A percentile compares a stretch with the other conserved stretches of the same genome.
Evolutionary conservation across 2,888 invertebrate genomes (phyloP).

Genomic region (Hirtodrosophila duncani): DNA sequence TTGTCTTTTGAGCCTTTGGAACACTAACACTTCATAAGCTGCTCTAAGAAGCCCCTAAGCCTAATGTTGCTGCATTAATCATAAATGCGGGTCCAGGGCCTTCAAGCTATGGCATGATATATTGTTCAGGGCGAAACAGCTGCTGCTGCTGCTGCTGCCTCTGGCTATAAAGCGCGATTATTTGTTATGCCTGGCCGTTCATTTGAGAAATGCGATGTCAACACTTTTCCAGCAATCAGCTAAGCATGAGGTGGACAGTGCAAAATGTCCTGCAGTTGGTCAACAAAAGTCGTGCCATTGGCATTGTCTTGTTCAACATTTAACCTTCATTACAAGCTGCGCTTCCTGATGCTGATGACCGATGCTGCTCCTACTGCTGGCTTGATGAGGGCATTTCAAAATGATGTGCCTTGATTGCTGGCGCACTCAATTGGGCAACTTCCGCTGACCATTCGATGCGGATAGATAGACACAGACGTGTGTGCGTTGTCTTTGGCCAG

Average conservation of each 20-base stretch:
- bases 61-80: conserved; percentile 44
- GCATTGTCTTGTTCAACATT: no score
- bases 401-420: conserved; percentile 21
- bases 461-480: conserved; percentile 2
- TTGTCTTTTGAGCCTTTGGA: no score
- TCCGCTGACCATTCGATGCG: conserved; percentile 28
- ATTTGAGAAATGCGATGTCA: conserved; percentile 35
- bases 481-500: background rate
- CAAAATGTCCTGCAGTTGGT: no score
- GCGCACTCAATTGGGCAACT: conserved; percentile 38
- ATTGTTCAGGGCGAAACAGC: conserved; percentile 41
- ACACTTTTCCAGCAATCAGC: conserved; percentile 34
- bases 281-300: no score
- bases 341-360: background rate
- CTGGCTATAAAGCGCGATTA: background rate
- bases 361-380: background rate
- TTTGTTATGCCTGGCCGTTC: conserved; percentile 3
- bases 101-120: conserved; percentile 23
- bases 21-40: no score
- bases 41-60: no score
- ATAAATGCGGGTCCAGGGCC: conserved; percentile 31
- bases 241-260: no score
- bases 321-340: conserved; percentile 17
- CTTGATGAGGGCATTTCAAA: background rate
- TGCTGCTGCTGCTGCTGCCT: conserved; percentile 12